A percentile compares a stretch with the other conserved stretches of the same genome.
These are phyloP conservation scores for Pinctada fucata DNA, from an alignment of 2,888 invertebrate genomes.

Conservation along the genomic window DNA sequence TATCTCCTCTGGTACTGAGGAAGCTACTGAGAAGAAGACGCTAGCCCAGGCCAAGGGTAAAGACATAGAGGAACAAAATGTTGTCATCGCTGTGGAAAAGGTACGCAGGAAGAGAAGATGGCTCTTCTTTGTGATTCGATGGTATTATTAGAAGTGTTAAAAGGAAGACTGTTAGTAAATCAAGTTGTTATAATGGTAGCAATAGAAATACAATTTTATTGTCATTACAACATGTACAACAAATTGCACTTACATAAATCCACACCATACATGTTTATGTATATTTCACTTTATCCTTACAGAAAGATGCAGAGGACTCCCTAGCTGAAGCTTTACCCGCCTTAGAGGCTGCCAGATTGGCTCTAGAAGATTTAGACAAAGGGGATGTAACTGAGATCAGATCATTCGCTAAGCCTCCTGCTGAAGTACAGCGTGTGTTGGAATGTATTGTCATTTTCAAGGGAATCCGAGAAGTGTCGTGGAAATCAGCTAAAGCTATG, in stretches of 20 bases:
- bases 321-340: constrained; percentile 90
- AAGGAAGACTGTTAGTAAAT: no score
- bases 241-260: no score
- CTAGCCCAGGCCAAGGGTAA: constrained; percentile 88
- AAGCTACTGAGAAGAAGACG: constrained; percentile 86
- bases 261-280: no score
- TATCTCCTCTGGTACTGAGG: constrained; percentile 81
- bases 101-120: constrained; percentile 64
- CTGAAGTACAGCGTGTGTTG: constrained; percentile 91
- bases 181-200: no score
- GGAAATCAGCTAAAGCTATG: constrained; percentile 94
- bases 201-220: no score
- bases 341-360: constrained; percentile 87
- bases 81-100: constrained; percentile 88
- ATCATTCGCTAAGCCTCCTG: constrained; percentile 93
- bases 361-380: constrained; percentile 90
- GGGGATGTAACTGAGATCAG: constrained; percentile 93
- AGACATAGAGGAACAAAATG: constrained; percentile 89
- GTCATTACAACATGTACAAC: no score
- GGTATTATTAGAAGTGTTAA: neutral
- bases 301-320: constrained; percentile 87
- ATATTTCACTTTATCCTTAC: constrained; percentile 11
- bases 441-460: constrained; percentile 92
- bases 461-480: constrained; percentile 89
- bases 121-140: neutral